Evolutionary conservation across 1,140 invertebrate genomes (phyloP).

Genomic region (Pseudomyrmex concolor): DNA sequence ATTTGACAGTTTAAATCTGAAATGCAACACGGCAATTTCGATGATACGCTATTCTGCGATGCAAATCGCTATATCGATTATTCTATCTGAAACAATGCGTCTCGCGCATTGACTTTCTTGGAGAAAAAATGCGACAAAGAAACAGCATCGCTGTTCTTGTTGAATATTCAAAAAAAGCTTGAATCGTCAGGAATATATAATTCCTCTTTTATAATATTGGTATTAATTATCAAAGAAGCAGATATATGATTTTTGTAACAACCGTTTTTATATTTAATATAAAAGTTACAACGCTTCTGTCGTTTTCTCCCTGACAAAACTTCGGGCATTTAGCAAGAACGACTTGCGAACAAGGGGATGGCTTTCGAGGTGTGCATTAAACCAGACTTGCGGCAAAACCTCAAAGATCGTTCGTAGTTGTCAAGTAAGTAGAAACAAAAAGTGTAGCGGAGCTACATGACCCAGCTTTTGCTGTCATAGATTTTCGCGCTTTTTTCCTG

Average conservation of each 20-base stretch:
- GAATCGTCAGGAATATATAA: neutral
- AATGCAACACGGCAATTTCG: constrained; percentile 5
- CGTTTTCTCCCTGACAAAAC: neutral
- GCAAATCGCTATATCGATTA: constrained; percentile 10
- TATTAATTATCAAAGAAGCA: too few species aligned
- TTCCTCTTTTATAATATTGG: neutral
- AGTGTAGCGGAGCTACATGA: too few species aligned
- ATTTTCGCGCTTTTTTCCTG: neutral
- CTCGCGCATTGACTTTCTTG: neutral
- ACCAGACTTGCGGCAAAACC: neutral
- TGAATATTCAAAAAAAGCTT: neutral
- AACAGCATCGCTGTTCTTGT: neutral
- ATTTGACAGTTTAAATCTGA: constrained; percentile 16
- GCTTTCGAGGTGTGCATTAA: constrained; percentile 9
- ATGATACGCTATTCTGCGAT: constrained; percentile 9
- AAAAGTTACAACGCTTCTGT: too few species aligned
- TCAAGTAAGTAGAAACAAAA: neutral
- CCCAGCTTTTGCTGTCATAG: neutral
- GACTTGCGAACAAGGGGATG: neutral
- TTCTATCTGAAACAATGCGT: neutral
- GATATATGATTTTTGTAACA: too few species aligned
- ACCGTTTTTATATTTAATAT: too few species aligned
- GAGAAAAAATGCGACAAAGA: neutral
- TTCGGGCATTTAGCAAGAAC: neutral
- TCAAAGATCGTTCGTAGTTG: constrained; percentile 25